Evolutionary conservation across 2,888 invertebrate genomes (phyloP).

Genomic region (Orthosia gothica): DNA sequence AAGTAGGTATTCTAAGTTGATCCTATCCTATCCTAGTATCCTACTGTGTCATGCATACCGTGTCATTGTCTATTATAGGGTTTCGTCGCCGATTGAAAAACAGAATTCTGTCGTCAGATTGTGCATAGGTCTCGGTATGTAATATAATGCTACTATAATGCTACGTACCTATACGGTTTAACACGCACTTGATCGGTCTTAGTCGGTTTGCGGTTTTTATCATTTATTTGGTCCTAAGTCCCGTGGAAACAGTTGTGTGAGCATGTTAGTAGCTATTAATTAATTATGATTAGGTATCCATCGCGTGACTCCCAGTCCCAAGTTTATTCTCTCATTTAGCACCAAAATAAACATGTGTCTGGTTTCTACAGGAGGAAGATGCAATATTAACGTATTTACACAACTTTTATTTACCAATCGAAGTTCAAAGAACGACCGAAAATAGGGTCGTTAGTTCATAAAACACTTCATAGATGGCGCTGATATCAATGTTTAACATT

Average conservation of each 20-base stretch:
- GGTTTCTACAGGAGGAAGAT: neutral
- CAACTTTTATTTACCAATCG: neutral
- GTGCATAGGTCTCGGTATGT: too few species aligned
- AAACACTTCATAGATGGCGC: conserved; percentile 58
- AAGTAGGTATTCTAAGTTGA: too few species aligned
- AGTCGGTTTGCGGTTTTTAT: too few species aligned
- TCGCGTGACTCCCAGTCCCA: neutral
- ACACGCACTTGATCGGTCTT: too few species aligned
- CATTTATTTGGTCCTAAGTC: neutral
- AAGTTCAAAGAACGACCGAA: conserved; percentile 1
- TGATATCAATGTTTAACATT: conserved; percentile 43
- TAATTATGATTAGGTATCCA: neutral
- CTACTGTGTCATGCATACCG: too few species aligned
- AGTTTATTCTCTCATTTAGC: conserved; percentile 16
- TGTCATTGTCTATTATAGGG: too few species aligned
- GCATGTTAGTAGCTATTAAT: neutral
- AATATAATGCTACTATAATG: too few species aligned
- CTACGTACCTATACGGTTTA: too few species aligned
- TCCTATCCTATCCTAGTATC: too few species aligned
- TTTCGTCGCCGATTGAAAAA: too few species aligned
- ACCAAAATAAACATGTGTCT: neutral
- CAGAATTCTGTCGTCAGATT: too few species aligned
- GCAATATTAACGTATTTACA: neutral
- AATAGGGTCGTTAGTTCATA: neutral
- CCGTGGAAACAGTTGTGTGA: neutral